Evolutionary conservation across 2,888 invertebrate species (phyloP).

Genomic region (Metacarcinus magister): DNA sequence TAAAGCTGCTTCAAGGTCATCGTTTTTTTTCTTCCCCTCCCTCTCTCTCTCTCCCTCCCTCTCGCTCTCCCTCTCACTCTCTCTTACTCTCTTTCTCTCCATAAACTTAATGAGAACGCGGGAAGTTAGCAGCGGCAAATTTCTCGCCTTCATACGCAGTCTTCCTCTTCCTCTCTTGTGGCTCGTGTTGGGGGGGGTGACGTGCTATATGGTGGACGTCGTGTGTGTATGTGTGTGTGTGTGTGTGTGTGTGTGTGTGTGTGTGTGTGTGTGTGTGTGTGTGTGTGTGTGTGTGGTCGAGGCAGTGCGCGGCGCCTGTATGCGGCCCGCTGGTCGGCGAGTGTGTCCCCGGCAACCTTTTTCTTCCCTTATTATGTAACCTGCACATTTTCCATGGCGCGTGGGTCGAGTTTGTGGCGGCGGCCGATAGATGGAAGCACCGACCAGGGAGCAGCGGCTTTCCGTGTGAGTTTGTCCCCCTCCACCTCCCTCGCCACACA

Average conservation of each 20-base stretch:
- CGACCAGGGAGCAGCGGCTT: neutral
- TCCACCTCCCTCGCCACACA: neutral
- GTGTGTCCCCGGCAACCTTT: slow-evolving; percentile 27
- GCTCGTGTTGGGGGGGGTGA: neutral
- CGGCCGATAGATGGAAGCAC: neutral
- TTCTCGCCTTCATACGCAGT: neutral
- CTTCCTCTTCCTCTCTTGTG: neutral
- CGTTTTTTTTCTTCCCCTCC: neutral
- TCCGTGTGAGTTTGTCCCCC: neutral
- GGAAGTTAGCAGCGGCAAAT: neutral
- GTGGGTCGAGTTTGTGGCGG: slow-evolving; percentile 33
- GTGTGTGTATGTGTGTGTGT: too few species aligned
- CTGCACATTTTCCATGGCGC: slow-evolving; percentile 12
- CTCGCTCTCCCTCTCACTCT: neutral
- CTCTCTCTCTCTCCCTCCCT: neutral
- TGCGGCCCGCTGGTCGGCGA: neutral
- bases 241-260: too few species aligned
- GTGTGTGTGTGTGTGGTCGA: neutral
- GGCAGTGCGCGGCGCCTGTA: neutral
- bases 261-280: neutral
- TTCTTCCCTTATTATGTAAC: neutral
- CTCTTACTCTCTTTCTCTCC: neutral
- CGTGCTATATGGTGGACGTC: too few species aligned
- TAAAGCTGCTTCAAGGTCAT: neutral
- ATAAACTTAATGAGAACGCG: neutral